Percentiles rank a stretch among this genome's conserved stretches.
Evolutionary conservation across 2,888 invertebrate genomes (phyloP).

Genomic region (Panopea generosa): DNA sequence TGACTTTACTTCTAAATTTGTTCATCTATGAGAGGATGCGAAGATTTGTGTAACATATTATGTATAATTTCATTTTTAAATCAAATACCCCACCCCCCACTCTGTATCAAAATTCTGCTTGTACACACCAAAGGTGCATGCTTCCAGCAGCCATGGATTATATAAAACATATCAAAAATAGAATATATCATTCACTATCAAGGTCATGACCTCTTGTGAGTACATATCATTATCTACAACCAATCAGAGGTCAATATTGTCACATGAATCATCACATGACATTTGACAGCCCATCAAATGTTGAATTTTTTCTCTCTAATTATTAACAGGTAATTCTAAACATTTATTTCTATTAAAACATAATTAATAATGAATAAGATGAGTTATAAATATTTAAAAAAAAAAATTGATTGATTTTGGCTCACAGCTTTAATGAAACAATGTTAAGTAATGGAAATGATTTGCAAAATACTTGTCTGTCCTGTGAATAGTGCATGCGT

Average conservation of each 20-base stretch:
- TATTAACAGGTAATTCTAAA: constrained; percentile 2
- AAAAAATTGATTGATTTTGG: constrained; percentile 20
- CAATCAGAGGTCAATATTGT: constrained; percentile 18
- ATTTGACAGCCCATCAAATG: constrained; percentile 16
- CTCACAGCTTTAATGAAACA: constrained; percentile 15
- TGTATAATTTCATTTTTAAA: background rate
- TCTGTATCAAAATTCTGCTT: constrained; percentile 15
- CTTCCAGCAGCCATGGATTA: constrained; percentile 17
- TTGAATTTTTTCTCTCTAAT: background rate
- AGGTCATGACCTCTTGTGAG: constrained; percentile 37
- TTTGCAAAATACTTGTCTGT: constrained; percentile 3
- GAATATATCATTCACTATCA: constrained; percentile 45
- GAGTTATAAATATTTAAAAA: constrained; percentile 13
- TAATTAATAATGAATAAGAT: background rate
- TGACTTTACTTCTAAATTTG: constrained; percentile 53
- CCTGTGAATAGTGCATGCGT: constrained; percentile 47
- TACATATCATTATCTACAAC: constrained; percentile 40
- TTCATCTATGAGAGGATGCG: constrained; percentile 53
- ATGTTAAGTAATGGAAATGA: background rate
- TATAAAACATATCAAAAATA: constrained; percentile 69
- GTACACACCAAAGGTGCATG: background rate
- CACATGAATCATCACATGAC: constrained; percentile 33
- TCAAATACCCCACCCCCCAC: constrained; percentile 12
- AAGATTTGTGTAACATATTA: constrained; percentile 34
- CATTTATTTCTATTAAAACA: background rate